Evolutionary conservation across 2,113 vertebrate species (phyloP).

Genomic region (Saccopteryx bilineata): DNA sequence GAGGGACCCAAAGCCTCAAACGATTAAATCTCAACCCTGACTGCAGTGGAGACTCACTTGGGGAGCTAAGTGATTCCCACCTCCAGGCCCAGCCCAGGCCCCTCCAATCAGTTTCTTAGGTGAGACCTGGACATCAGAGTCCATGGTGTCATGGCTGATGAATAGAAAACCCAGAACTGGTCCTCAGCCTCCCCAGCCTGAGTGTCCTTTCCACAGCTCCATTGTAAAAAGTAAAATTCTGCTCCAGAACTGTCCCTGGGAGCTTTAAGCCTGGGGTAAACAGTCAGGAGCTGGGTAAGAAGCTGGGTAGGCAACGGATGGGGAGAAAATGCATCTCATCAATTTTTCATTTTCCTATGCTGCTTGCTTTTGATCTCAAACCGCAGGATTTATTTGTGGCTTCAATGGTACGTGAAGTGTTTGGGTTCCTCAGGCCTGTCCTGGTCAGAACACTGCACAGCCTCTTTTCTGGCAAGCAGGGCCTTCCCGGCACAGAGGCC

Average conservation of each 20-base stretch:
- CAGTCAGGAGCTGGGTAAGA: background rate
- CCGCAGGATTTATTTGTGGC: slow-evolving; percentile 80
- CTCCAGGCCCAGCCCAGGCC: background rate
- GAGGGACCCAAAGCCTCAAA: background rate
- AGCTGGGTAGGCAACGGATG: background rate
- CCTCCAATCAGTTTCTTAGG: background rate
- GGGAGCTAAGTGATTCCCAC: background rate
- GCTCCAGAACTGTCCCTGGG: background rate
- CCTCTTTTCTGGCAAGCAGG: background rate
- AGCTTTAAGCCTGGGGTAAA: background rate
- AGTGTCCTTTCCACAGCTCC: background rate
- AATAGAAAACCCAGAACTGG: background rate
- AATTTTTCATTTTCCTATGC: slow-evolving; percentile 79
- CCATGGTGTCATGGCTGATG: background rate
- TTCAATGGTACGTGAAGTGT: slow-evolving; percentile 71
- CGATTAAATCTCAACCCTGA: background rate
- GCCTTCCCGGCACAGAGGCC: slow-evolving; percentile 55
- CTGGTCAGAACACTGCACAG: background rate
- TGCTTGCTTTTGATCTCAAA: slow-evolving; percentile 84
- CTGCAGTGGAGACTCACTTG: background rate
- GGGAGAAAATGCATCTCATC: slow-evolving; percentile 72
- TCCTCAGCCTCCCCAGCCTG: background rate
- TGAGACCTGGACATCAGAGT: background rate
- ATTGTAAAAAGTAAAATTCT: background rate
- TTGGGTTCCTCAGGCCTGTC: slow-evolving; percentile 64